Evolutionary conservation across 2,113 vertebrate genomes (phyloP), one percentile per base, ranked within the genome.

Genomic region (Seriola quinqueradiata): DNA sequence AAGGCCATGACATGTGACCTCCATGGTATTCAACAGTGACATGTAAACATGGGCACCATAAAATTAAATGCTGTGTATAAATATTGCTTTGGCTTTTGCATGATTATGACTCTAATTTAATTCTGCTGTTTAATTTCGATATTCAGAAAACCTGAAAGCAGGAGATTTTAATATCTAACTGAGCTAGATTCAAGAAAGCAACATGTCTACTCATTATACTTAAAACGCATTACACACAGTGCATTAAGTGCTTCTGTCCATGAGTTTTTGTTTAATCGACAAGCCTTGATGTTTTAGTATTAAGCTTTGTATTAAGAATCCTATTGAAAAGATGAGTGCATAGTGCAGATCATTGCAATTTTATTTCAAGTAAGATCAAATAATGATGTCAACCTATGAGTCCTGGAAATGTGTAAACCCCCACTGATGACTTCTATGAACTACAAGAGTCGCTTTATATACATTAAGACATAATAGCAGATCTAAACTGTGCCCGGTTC

Each of bases 11-110:
- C 86, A 95, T 92, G 94, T 90, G 93, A 92, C 87, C 90, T 94
- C 87, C 92, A 94, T 94, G 94, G 94, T 94, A 94, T 95, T 93
- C 77, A 82, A 81, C 73, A 79, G 89, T 81, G 73, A 60, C 70
- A 67, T 85, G 83, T 89, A 87, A 93, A 89, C 87, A 87, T 70
- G 82, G 90, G 77, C 87, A 87, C 78, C 84, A 63, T 87, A 66
- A 79, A 71, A 86, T 70, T 52, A 86, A 87, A 70, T 82, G 74
- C 72, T 74, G 16, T 38, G 55, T 60, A 58, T 36, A 61, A 81
- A 75, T 84, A 92, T 88, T 74, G 88, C 89, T 93, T 93, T 91
- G 90, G 87, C 76, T 60, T 89, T 75, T 78, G 54, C 38, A 81
- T 81, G 77, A 76, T 57, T 58, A 68, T 82, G 77, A 79, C 14